Percentiles rank a stretch among this genome's conserved stretches.
Evolutionary conservation across 2,113 vertebrate genomes (phyloP).

Genomic region (Microtus pennsylvanicus): DNA sequence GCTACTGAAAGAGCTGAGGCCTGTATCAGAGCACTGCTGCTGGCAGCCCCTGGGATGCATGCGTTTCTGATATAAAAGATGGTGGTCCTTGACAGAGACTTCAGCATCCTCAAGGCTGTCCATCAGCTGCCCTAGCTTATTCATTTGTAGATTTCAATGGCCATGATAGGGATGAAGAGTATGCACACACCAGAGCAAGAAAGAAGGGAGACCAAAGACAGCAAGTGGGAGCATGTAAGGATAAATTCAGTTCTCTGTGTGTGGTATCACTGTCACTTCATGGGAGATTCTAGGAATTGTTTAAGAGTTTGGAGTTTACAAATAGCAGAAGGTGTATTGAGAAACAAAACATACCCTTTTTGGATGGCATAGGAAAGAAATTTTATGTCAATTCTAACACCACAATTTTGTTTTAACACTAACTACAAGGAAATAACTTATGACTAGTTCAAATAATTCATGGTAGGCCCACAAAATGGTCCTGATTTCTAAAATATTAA

Average conservation of each 20-base stretch:
- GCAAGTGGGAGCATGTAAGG: fast-evolving
- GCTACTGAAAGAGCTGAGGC: neutral
- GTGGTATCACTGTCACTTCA: neutral
- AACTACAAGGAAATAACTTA: neutral
- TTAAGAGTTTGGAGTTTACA: neutral
- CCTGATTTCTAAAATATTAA: neutral
- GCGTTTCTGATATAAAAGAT: neutral
- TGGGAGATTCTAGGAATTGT: too few relatives aligned
- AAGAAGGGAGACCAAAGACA: neutral
- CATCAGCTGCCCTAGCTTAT: fast-evolving
- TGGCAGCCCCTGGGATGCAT: neutral
- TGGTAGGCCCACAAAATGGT: neutral
- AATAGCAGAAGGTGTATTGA: neutral
- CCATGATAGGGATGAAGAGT: neutral
- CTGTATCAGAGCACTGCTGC: neutral
- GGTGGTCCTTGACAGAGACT: neutral
- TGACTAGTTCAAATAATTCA: neutral
- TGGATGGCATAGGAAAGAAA: neutral
- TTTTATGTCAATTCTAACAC: neutral
- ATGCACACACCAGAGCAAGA: neutral
- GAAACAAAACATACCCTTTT: neutral
- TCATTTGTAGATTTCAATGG: neutral
- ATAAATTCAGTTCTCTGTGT: too few relatives aligned
- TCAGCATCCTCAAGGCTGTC: neutral
- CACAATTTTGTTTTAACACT: neutral